Conservation (phyloP, 2,888 invertebrate genomes). For the Cephus runcator region DNA sequence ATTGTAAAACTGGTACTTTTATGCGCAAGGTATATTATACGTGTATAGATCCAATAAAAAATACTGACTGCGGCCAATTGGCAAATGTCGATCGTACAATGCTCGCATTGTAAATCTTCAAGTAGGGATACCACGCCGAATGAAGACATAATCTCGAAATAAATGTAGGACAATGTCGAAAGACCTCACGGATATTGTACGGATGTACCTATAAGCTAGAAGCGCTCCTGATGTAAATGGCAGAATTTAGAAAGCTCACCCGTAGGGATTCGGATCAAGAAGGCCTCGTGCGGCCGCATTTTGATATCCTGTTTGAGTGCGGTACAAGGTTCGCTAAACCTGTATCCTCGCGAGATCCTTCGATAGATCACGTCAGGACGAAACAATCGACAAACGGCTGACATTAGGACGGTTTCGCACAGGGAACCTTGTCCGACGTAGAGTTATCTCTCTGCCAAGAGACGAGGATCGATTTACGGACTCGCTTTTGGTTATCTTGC, state of each 20-base stretch:
- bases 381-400: slow-evolving; percentile 9
- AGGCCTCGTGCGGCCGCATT: slow-evolving; percentile 16
- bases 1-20: background rate
- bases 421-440: background rate
- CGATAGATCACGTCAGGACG: slow-evolving; percentile 16
- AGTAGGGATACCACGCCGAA: background rate
- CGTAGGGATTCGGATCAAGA: background rate
- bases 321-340: background rate
- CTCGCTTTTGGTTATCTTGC: background rate
- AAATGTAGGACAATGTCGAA: background rate
- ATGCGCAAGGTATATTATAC: background rate
- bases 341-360: background rate
- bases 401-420: background rate
- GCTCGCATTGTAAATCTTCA: background rate
- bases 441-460: background rate
- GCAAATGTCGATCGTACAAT: background rate
- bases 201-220: background rate
- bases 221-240: background rate
- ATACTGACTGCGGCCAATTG: background rate
- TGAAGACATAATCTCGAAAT: background rate
- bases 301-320: slow-evolving; percentile 10
- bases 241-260: background rate
- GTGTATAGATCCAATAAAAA: background rate
- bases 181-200: background rate
- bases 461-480: background rate